Evolutionary conservation across 2,797 vertebrate genomes (phyloP), one percentile per base, ranked within the genome.

Genomic region (Pagetopsis macropterus): DNA sequence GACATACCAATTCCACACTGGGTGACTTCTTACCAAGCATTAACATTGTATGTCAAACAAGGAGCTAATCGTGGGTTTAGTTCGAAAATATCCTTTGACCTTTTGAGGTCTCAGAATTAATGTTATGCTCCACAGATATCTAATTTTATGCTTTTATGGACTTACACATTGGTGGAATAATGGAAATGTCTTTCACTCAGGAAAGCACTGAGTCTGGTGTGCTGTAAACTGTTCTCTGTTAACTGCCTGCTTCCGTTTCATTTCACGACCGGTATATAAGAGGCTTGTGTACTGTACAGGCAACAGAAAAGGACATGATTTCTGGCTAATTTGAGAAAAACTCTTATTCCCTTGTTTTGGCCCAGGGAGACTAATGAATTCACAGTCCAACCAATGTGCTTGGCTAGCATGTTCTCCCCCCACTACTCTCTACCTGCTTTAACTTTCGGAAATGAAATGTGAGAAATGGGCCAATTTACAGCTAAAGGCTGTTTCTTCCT

Each of bases 81-180:
- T 85, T 91, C 80, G 85, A 89, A 91, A 91, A 93, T 92, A 90
- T 93, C 88, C 89, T 87, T 89, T 90, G 91, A 94, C 91, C 93
- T 93, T 91, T 92, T 86, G 76, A 88, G 88, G 91, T 91, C 87
- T 90, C 80, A 55, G 87, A 92, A 93, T 93, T 91, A 87, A 94
- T 94, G 91, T 92, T 91, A 91, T 91, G 91, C 88, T 93, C 88
- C 83, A 83, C 81, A 82, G 88, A 90, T 90, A 91, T 93, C 89
- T 92, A 86, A 93, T 93, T 93, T 93, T 91, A 91, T 92, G 92
- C 85, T 91, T 91, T 92, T 92, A 87, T 71, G 84, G 90, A 89
- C 80, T 89, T 88, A 88, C 76, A 90, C 90, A 88, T 90, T 88
- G 81, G 70, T 62, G 75, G 85, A 88, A 91, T 90, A 93, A 93